A percentile compares a stretch with the other conserved stretches of the same genome.
Evolutionary conservation across 2,888 invertebrate genomes (phyloP).

Genomic region (Resseliella maxima): DNA sequence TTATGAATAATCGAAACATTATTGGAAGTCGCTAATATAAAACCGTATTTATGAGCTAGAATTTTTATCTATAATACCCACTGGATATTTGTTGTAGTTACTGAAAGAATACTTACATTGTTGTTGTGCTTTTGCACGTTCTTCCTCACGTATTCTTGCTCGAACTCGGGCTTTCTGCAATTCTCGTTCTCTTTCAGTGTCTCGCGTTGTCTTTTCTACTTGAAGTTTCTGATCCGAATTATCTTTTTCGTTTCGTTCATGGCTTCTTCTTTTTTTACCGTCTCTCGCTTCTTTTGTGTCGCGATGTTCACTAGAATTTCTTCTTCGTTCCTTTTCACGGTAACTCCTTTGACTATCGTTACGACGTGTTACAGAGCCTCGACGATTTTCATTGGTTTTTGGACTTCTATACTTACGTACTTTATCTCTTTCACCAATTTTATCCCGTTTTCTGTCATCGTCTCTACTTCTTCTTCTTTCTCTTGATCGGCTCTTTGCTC

Average conservation of each 20-base stretch:
- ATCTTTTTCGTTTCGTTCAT: constrained; percentile 60
- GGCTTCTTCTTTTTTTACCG: constrained; percentile 59
- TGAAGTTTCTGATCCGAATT: constrained; percentile 65
- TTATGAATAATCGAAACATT: too few species aligned
- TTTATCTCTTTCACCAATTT: constrained; percentile 62
- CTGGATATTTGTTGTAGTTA: too few species aligned
- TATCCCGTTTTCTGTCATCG: constrained; percentile 61
- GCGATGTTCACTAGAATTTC: constrained; percentile 58
- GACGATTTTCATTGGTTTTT: neutral
- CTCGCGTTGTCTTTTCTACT: constrained; percentile 61
- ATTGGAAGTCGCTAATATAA: too few species aligned
- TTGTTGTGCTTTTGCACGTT: constrained; percentile 56
- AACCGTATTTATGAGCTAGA: too few species aligned
- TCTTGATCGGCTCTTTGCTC: neutral
- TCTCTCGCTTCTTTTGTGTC: constrained; percentile 53
- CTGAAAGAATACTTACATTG: constrained; percentile 52
- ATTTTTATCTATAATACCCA: too few species aligned
- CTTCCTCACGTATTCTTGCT: constrained; percentile 59
- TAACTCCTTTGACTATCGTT: constrained; percentile 4
- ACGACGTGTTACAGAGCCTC: neutral
- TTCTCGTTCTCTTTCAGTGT: constrained; percentile 59
- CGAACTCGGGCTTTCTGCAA: constrained; percentile 59
- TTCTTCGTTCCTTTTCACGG: constrained; percentile 61
- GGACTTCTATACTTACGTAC: constrained; percentile 58
- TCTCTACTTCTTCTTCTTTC: constrained; percentile 58